Evolutionary conservation across 2,888 invertebrate genomes (phyloP).

Genomic region (Mechanitis mazaeus): DNA sequence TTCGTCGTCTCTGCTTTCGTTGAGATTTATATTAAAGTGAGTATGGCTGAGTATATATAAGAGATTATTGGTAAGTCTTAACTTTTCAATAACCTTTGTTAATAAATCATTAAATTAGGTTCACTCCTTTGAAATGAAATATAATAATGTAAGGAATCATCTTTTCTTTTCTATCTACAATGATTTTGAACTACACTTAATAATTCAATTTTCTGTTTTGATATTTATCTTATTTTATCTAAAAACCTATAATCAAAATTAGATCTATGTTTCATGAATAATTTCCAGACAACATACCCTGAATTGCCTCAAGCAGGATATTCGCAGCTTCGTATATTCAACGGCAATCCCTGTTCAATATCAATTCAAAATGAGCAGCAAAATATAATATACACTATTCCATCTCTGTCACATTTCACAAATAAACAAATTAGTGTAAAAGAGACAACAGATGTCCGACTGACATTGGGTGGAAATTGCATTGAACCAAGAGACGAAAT

Average conservation of each 20-base stretch:
- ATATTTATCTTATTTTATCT: too few relatives aligned
- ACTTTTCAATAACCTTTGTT: too few relatives aligned
- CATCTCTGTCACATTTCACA: constrained; percentile 43
- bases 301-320: constrained; percentile 69
- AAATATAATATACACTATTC: constrained; percentile 49
- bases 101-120: too few relatives aligned
- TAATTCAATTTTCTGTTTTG: background rate
- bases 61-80: background rate
- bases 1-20: constrained; percentile 87
- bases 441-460: constrained; percentile 34
- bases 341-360: constrained; percentile 67
- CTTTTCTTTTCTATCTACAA: background rate
- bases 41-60: constrained; percentile 15
- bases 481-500: constrained; percentile 38
- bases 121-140: too few relatives aligned
- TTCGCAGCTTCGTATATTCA: constrained; percentile 79
- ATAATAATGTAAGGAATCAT: too few relatives aligned
- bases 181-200: background rate
- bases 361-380: constrained; percentile 66
- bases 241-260: too few relatives aligned
- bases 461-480: constrained; percentile 45
- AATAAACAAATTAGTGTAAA: constrained; percentile 42
- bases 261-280: background rate
- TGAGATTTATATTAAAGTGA: constrained; percentile 81
- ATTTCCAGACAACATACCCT: constrained; percentile 75